Percentiles rank a stretch among this genome's conserved stretches.
phyloP scores from a whole-genome alignment of 2,113 vertebrate genomes.

The Lontra canadensis region DNA sequence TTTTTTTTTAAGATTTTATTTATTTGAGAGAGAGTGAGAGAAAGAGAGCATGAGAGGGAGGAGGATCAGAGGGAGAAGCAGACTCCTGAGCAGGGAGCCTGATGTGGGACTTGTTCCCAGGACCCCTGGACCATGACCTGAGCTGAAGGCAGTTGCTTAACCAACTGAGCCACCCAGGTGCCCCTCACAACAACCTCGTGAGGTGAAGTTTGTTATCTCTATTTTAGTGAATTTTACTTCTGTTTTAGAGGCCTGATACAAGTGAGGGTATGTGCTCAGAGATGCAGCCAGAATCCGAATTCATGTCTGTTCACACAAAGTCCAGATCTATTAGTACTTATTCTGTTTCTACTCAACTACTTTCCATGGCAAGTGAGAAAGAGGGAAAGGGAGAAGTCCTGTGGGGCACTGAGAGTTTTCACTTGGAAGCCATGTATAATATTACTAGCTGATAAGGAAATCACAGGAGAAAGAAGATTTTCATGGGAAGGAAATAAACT shows the following conservation, averaged over 20 bases:
- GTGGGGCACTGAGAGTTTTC: accelerated
- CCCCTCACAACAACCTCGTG: background rate
- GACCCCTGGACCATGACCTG: too few relatives aligned
- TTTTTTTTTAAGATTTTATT: too few relatives aligned
- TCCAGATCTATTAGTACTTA: background rate
- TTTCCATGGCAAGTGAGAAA: background rate
- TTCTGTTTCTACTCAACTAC: background rate
- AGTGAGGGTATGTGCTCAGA: background rate
- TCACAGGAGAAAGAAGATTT: background rate
- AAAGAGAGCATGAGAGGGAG: too few relatives aligned
- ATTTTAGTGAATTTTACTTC: background rate
- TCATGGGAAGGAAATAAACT: background rate
- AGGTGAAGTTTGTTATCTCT: background rate
- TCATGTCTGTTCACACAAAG: background rate
- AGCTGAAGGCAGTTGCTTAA: too few relatives aligned
- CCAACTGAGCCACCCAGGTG: too few relatives aligned
- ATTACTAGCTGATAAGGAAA: background rate
- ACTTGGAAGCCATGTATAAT: background rate
- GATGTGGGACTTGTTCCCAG: too few relatives aligned
- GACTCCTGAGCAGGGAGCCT: too few relatives aligned
- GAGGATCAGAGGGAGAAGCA: too few relatives aligned
- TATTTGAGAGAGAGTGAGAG: too few relatives aligned
- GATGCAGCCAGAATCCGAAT: background rate
- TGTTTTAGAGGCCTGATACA: background rate
- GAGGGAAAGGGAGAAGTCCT: too few relatives aligned